phyloP scores from a whole-genome alignment of 1,140 invertebrate genomes.

The Antheraea pernyi region DNA sequence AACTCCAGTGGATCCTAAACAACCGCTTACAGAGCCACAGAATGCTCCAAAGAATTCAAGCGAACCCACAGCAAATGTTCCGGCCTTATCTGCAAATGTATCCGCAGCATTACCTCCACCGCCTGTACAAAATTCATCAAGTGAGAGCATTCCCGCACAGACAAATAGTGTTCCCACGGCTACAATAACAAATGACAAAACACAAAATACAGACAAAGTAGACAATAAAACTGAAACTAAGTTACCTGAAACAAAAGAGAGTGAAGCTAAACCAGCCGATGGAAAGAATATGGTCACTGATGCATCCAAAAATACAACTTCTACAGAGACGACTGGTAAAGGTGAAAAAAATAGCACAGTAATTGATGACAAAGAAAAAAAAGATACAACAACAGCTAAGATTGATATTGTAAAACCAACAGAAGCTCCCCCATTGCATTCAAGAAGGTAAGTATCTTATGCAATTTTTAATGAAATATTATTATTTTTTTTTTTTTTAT shows the following conservation, averaged over 20 bases:
- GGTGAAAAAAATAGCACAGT: neutral
- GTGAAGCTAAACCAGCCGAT: neutral
- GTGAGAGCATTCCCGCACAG: neutral
- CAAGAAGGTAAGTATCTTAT: constrained; percentile 41
- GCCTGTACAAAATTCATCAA: constrained; percentile 10
- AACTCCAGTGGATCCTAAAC: neutral
- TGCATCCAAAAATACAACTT: constrained; percentile 11
- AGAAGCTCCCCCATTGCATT: constrained; percentile 32
- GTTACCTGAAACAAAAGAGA: neutral
- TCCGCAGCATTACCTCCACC: too few species aligned
- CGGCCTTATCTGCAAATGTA: neutral
- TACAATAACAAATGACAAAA: neutral
- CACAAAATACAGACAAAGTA: neutral
- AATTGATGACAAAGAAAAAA: constrained; percentile 21
- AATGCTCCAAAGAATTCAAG: constrained; percentile 12
- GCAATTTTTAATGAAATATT: too few species aligned
- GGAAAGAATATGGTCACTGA: neutral
- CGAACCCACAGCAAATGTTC: neutral
- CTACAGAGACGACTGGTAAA: constrained; percentile 17
- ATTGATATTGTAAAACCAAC: constrained; percentile 24
- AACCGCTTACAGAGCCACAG: constrained; percentile 12
- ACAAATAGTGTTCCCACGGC: neutral
- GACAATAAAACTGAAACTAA: neutral
- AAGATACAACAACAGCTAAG: constrained; percentile 25
- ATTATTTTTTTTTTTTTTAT: too few species aligned